These are phyloP conservation scores for Barbus barbus DNA, from an alignment of 2,113 vertebrate genomes.

Conservation along the genomic window DNA sequence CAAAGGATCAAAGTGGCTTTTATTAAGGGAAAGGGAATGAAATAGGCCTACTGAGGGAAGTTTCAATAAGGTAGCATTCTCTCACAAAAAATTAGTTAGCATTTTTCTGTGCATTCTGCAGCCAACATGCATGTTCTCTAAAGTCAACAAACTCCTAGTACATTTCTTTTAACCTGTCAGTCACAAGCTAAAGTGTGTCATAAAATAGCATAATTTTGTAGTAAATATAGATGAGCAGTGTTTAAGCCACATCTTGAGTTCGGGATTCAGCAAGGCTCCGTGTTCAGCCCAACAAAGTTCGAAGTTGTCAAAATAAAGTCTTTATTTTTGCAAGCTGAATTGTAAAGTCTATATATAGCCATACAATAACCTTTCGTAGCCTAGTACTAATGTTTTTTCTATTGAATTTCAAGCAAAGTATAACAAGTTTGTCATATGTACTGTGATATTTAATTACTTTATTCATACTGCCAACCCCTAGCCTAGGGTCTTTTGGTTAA, in stretches of 20 bases:
- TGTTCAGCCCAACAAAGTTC: neutral
- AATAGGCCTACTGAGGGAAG: neutral
- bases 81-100: neutral
- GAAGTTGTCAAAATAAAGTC: neutral
- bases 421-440: neutral
- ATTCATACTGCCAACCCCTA: neutral
- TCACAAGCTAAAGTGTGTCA: neutral
- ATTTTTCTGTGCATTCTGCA: neutral
- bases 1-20: constrained; percentile 10
- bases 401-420: neutral
- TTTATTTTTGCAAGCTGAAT: neutral
- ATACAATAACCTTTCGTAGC: neutral
- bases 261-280: neutral
- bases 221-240: neutral
- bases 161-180: neutral
- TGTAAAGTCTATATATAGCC: neutral
- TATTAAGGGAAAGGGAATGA: neutral
- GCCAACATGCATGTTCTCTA: neutral
- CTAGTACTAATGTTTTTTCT: neutral
- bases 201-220: neutral
- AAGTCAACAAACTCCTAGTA: neutral
- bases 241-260: neutral
- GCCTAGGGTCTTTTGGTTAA: neutral
- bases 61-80: neutral
- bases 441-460: neutral